Percentiles rank a stretch among this genome's conserved stretches.
phyloP scores from a whole-genome alignment of 2,888 invertebrate genomes.

The Tupiocoris notatus region DNA sequence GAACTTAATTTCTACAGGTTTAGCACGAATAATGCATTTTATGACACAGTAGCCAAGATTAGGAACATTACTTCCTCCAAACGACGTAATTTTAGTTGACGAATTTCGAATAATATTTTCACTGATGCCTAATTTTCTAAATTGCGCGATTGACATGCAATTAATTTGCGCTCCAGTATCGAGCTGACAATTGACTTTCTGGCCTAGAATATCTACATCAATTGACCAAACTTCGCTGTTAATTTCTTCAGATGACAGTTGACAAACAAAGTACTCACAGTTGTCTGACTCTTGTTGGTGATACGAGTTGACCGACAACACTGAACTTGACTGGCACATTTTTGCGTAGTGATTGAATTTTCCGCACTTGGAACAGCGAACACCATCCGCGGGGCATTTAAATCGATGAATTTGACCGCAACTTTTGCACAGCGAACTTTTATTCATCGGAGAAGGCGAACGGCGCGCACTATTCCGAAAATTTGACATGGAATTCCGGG shows the following conservation, averaged over 20 bases:
- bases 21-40: background rate
- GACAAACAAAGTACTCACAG: background rate
- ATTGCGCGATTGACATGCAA: conserved; percentile 3
- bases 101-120: background rate
- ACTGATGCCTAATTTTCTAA: background rate
- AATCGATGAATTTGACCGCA: conserved; percentile 20
- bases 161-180: conserved; percentile 19
- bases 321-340: no score
- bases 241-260: background rate
- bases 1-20: background rate
- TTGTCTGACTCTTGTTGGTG: no score
- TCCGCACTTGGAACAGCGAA: background rate
- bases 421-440: background rate
- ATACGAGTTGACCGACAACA: no score
- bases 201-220: background rate
- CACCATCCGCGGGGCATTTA: background rate
- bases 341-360: background rate
- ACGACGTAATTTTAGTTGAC: conserved; percentile 8
- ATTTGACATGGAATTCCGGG: no score
- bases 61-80: background rate
- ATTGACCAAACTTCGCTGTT: background rate
- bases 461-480: no score
- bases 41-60: no score
- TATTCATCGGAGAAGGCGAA: no score
- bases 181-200: background rate